Percentiles rank a stretch among this genome's conserved stretches.
Evolutionary conservation across 1,140 invertebrate genomes (phyloP).

Genomic region (Anthonomus grandis): DNA sequence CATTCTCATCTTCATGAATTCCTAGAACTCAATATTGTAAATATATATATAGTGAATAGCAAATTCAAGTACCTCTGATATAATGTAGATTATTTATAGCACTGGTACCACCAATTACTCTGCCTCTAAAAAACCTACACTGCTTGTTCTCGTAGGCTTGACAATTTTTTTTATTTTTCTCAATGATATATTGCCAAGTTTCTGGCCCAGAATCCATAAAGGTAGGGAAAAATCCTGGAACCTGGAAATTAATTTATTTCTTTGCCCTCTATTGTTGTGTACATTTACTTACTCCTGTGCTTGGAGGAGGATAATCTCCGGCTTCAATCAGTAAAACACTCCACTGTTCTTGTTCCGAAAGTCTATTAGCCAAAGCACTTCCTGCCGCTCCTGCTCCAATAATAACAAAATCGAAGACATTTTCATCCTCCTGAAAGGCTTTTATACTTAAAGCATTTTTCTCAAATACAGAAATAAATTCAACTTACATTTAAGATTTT

Average conservation of each 20-base stretch:
- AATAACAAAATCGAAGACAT: slow-evolving; percentile 74
- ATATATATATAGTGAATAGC: too few species aligned
- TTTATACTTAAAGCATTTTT: neutral
- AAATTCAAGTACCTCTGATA: slow-evolving; percentile 56
- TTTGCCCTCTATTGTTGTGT: neutral
- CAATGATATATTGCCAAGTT: slow-evolving; percentile 28
- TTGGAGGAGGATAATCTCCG: slow-evolving; percentile 42
- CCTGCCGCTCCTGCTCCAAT: slow-evolving; percentile 91
- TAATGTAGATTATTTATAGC: slow-evolving; percentile 69
- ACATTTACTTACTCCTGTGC: slow-evolving; percentile 20
- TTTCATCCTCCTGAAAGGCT: slow-evolving; percentile 20
- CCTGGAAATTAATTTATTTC: slow-evolving; percentile 11
- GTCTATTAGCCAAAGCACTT: slow-evolving; percentile 56
- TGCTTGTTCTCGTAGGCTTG: slow-evolving; percentile 40
- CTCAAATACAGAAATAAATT: neutral
- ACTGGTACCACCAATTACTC: slow-evolving; percentile 60
- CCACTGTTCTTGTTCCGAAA: slow-evolving; percentile 47
- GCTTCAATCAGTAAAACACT: slow-evolving; percentile 50
- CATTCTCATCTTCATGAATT: neutral
- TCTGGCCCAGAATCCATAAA: slow-evolving; percentile 21
- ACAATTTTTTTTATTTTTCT: slow-evolving; percentile 52
- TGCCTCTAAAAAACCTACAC: slow-evolving; percentile 53
- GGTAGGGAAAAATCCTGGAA: slow-evolving; percentile 26
- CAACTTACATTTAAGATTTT: slow-evolving; percentile 24
- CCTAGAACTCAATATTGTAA: too few species aligned